Percentiles rank a stretch among this genome's conserved stretches.
These are phyloP conservation scores for Drosophila grimshawi DNA, from an alignment of 1,140 invertebrate species.

Conservation along the genomic window DNA sequence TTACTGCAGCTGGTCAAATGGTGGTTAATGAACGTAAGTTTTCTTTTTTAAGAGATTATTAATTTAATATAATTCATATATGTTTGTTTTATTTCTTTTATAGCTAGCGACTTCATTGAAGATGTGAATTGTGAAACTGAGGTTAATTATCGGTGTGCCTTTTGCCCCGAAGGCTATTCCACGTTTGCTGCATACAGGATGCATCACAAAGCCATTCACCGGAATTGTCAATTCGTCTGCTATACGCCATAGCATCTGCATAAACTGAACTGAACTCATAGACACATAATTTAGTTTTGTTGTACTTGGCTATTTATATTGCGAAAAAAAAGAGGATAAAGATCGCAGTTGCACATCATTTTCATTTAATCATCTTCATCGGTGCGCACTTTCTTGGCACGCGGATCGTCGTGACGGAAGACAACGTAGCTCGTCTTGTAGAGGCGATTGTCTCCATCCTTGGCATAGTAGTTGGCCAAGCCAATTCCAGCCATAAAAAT, in stretches of 20 bases:
- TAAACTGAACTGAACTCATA: conserved; percentile 1
- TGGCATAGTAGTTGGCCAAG: conserved; percentile 85
- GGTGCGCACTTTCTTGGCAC: conserved; percentile 85
- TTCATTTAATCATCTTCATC: conserved; percentile 72
- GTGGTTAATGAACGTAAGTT: too few relatives aligned
- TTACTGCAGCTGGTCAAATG: too few relatives aligned
- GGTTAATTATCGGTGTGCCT: conserved; percentile 19
- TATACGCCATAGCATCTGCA: conserved; percentile 8
- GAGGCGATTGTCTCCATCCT: conserved; percentile 87
- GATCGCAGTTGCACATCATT: conserved; percentile 36
- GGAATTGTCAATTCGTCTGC: conserved; percentile 12
- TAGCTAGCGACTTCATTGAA: neutral
- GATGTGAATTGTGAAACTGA: conserved; percentile 1
- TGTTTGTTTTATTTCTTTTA: neutral
- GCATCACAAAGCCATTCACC: conserved; percentile 36
- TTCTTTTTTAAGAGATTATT: too few relatives aligned
- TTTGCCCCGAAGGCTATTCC: conserved; percentile 17
- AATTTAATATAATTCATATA: too few relatives aligned
- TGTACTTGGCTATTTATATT: conserved; percentile 67
- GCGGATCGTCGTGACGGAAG: conserved; percentile 87
- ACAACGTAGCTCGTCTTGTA: conserved; percentile 88
- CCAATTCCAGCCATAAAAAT: conserved; percentile 85
- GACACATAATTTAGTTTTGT: conserved; percentile 32
- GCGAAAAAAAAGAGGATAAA: conserved; percentile 21
- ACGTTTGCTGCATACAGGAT: conserved; percentile 29